Evolutionary conservation across 2,888 invertebrate species (phyloP), one percentile per base, ranked within the genome.

Genomic region (Xestia xanthographa): DNA sequence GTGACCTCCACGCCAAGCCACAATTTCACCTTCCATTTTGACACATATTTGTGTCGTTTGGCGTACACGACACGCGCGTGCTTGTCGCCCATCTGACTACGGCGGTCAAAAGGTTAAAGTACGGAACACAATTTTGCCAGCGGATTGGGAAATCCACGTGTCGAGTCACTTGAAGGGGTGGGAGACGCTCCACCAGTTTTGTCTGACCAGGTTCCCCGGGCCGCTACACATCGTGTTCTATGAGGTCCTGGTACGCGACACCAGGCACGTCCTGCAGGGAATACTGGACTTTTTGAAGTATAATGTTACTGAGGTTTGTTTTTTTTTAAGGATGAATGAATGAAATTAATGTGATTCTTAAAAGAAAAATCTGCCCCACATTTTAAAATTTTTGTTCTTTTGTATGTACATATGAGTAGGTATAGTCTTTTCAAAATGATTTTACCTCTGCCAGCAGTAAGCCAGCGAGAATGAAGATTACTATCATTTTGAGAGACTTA

Each of bases 71-170:
- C 41, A 41, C 41, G 41, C 41, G 41, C 41, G 9, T 41, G 41
- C 41, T 41, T 41, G 41, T 41, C 43, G 12, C 43, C 12, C 12
- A 12, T 43, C 12, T 43, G 43, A 43, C 43, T 12, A 43, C 8
- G 41, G 41, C 41, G 41, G 9, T 41, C 41, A 43, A 43, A 43
- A 43, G 12, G 43, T 43, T 43, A 22, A 20, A 48, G 48, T 48
- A 22, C 22, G 8, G 48, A 48, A 48, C 8, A 22, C 8, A 22
- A 48, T 9, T 48, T 48, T 48, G 48, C 48, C 8, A 48, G 48
- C 8, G 48, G 98, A 97, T 91, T 98, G 98, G 98, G 96, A 97
- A 66, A 97, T 97, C 75, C 98, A 98, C 92, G 98, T 98, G 43
- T 94, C 95, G 53, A 97, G 97, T 43, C 98, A 98, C 91, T 94